Percentiles rank a stretch among this genome's conserved stretches.
These are phyloP conservation scores for Heliangelus exortis DNA, from an alignment of 2,797 vertebrate genomes.

Conservation along the genomic window DNA sequence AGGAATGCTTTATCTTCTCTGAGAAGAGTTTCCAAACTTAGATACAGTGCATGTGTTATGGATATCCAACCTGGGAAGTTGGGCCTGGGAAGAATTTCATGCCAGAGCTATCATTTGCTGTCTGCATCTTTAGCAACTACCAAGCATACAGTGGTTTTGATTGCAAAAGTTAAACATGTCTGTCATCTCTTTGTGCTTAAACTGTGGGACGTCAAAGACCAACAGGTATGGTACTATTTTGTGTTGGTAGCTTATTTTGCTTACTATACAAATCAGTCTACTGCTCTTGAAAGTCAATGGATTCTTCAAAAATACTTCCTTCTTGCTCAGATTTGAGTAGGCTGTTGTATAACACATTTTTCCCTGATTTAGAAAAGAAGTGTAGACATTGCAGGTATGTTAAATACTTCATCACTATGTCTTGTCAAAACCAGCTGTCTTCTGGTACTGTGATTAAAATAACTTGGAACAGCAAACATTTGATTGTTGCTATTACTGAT, in stretches of 20 bases:
- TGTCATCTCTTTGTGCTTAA: conserved; percentile 80
- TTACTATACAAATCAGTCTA: neutral
- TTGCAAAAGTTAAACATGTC: conserved; percentile 77
- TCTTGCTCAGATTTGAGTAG: neutral
- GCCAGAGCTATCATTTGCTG: neutral
- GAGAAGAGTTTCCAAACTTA: neutral
- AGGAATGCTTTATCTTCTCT: neutral
- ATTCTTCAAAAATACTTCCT: neutral
- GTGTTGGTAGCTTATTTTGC: neutral
- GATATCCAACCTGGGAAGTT: conserved; percentile 21
- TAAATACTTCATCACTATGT: neutral
- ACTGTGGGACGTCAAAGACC: conserved; percentile 77
- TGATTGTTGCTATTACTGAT: neutral
- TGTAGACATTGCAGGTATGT: neutral
- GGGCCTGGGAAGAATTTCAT: conserved; percentile 23
- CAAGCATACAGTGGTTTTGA: neutral
- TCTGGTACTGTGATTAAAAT: neutral
- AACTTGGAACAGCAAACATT: neutral
- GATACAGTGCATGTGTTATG: conserved; percentile 34
- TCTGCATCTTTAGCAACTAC: neutral
- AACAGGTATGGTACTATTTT: conserved; percentile 79
- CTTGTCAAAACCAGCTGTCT: neutral
- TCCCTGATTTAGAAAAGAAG: neutral
- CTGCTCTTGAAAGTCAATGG: neutral
- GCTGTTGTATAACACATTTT: neutral